These are phyloP conservation scores for Augochlorella aurata DNA, from an alignment of 2,888 invertebrate genomes.

Conservation along the genomic window DNA sequence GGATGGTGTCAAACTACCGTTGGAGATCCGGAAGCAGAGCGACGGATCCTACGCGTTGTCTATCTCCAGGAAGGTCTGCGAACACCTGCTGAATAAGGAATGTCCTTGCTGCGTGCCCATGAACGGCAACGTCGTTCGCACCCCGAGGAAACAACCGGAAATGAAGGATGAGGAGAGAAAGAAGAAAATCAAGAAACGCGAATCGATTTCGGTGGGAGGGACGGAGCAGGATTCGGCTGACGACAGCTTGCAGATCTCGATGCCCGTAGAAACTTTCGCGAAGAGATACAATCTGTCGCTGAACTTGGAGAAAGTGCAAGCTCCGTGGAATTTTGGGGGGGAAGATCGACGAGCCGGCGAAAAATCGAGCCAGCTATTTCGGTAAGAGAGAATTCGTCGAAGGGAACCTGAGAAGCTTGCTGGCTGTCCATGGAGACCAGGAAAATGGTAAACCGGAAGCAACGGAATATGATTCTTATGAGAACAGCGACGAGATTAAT, in stretches of 20 bases:
- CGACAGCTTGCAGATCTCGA: constrained; percentile 49
- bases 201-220: constrained; percentile 24
- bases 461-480: not conserved
- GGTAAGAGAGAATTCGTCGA: constrained; percentile 1
- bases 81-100: constrained; percentile 64
- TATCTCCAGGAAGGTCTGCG: constrained; percentile 72
- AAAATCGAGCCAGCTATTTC: constrained; percentile 3
- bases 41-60: constrained; percentile 75
- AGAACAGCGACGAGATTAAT: not conserved
- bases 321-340: constrained; percentile 28
- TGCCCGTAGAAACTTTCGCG: constrained; percentile 68
- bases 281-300: constrained; percentile 69
- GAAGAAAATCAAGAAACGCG: constrained; percentile 27
- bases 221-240: constrained; percentile 10
- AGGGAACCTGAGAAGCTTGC: not conserved
- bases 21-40: constrained; percentile 70
- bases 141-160: constrained; percentile 18
- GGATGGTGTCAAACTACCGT: constrained; percentile 74
- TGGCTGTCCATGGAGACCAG: constrained; percentile 5
- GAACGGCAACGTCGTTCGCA: constrained; percentile 42
- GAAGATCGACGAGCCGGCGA: constrained; percentile 8
- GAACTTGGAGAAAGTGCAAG: constrained; percentile 46
- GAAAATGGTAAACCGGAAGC: not conserved
- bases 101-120: constrained; percentile 72
- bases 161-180: not conserved